Evolutionary conservation across 2,797 vertebrate genomes (phyloP).

Genomic region (Pygocentrus nattereri): DNA sequence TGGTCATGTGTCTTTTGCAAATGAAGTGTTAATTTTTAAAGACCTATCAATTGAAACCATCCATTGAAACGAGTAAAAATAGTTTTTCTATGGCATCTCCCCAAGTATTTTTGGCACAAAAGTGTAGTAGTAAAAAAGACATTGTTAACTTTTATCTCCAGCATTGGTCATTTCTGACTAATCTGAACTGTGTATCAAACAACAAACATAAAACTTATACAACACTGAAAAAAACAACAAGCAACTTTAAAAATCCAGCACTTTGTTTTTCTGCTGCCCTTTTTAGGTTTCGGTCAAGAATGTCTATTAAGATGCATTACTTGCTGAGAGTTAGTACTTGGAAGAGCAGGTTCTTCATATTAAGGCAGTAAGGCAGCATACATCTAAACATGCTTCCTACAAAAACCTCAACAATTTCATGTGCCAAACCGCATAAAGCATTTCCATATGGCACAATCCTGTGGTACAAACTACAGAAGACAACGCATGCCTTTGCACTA

Average conservation of each 20-base stretch:
- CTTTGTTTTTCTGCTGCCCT: neutral
- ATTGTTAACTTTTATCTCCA: no score
- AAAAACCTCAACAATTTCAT: conserved; percentile 19
- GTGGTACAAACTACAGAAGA: conserved; percentile 19
- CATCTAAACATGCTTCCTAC: neutral
- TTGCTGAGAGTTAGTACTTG: neutral
- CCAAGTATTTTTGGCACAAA: no score
- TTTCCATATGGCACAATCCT: conserved; percentile 9
- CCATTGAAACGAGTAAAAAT: no score
- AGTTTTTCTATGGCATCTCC: no score
- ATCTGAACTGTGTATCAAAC: neutral
- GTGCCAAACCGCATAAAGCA: conserved; percentile 10
- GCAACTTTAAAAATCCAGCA: neutral
- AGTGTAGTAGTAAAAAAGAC: no score
- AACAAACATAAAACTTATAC: neutral
- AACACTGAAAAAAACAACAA: neutral
- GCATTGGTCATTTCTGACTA: neutral
- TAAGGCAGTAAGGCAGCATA: neutral
- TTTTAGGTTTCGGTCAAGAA: neutral
- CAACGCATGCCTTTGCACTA: neutral
- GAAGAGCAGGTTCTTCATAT: neutral
- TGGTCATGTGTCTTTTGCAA: no score
- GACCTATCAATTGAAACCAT: no score
- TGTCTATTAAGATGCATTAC: neutral
- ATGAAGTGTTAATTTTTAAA: no score